Evolutionary conservation across 2,797 vertebrate genomes (phyloP).

Genomic region (Sebastes elongatus): DNA sequence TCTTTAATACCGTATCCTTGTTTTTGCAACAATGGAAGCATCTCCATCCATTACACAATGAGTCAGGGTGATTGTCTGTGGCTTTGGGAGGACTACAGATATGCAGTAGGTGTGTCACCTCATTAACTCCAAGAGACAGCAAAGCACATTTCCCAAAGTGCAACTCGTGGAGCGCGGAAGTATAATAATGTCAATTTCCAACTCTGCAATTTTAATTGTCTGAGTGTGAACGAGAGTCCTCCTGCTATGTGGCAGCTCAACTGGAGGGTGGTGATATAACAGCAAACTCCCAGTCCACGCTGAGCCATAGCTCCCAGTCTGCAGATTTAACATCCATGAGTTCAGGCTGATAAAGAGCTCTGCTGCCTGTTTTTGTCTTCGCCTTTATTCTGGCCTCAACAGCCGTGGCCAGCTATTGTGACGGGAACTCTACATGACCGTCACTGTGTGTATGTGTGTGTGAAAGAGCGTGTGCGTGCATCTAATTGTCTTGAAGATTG

Average conservation of each 20-base stretch:
- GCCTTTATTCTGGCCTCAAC: conserved; percentile 33
- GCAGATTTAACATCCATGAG: conserved; percentile 47
- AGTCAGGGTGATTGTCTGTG: conserved; percentile 48
- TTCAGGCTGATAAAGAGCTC: conserved; percentile 55
- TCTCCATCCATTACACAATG: conserved; percentile 45
- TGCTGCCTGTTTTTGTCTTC: conserved; percentile 39
- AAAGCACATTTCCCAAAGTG: conserved; percentile 70
- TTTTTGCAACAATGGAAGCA: conserved; percentile 37
- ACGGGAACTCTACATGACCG: conserved; percentile 34
- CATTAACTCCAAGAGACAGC: conserved; percentile 74
- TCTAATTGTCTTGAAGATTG: conserved; percentile 33
- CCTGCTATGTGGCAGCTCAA: conserved; percentile 40
- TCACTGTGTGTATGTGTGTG: background rate
- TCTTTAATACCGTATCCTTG: conserved; percentile 36
- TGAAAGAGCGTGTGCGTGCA: background rate
- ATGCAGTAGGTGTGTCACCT: conserved; percentile 68
- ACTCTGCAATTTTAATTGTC: conserved; percentile 71
- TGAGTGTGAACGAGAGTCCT: conserved; percentile 41
- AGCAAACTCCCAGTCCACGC: conserved; percentile 32
- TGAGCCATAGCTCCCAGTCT: conserved; percentile 33
- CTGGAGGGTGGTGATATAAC: conserved; percentile 46
- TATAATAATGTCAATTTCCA: conserved; percentile 58
- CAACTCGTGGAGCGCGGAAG: conserved; percentile 57
- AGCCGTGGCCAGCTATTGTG: conserved; percentile 17
- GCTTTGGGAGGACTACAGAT: conserved; percentile 55